phyloP scores from a whole-genome alignment of 2,888 invertebrate species.

The Ichneumon xanthorius region DNA sequence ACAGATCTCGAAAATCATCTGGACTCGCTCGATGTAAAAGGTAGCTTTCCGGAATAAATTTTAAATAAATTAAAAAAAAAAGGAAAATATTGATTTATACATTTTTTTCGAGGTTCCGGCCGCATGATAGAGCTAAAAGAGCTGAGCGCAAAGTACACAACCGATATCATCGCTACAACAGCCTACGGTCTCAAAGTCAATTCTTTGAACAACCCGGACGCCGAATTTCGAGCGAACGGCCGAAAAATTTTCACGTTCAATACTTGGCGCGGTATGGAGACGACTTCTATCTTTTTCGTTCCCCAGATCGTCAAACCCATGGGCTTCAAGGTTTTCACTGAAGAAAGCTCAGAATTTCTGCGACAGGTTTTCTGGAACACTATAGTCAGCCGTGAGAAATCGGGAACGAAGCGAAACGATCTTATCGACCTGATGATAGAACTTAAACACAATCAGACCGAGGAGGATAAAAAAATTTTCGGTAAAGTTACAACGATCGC shows the following conservation, averaged over 20 bases:
- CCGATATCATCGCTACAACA: conserved; percentile 85
- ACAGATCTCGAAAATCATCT: conserved; percentile 73
- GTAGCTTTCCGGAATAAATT: conserved; percentile 62
- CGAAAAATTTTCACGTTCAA: conserved; percentile 82
- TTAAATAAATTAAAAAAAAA: neutral
- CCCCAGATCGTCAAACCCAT: conserved; percentile 82
- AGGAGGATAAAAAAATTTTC: conserved; percentile 46
- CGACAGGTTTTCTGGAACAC: conserved; percentile 84
- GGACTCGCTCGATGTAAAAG: conserved; percentile 68
- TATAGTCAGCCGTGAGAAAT: conserved; percentile 83
- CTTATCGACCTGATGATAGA: conserved; percentile 85
- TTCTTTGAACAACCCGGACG: conserved; percentile 83
- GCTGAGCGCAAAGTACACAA: conserved; percentile 78
- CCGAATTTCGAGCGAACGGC: conserved; percentile 84
- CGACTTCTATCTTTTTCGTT: conserved; percentile 83
- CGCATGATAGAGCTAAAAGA: conserved; percentile 78
- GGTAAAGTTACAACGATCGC: neutral
- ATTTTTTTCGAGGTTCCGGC: conserved; percentile 67
- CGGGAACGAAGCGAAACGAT: conserved; percentile 82
- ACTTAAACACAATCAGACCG: conserved; percentile 78
- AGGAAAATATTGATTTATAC: neutral
- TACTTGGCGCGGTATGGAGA: conserved; percentile 80
- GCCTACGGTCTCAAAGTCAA: conserved; percentile 85
- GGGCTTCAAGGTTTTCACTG: conserved; percentile 82
- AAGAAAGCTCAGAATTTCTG: conserved; percentile 81